Percentiles rank a stretch among this genome's conserved stretches.
These are phyloP conservation scores for Cheilosia scutellata DNA, from an alignment of 2,888 invertebrate genomes.

Conservation along the genomic window DNA sequence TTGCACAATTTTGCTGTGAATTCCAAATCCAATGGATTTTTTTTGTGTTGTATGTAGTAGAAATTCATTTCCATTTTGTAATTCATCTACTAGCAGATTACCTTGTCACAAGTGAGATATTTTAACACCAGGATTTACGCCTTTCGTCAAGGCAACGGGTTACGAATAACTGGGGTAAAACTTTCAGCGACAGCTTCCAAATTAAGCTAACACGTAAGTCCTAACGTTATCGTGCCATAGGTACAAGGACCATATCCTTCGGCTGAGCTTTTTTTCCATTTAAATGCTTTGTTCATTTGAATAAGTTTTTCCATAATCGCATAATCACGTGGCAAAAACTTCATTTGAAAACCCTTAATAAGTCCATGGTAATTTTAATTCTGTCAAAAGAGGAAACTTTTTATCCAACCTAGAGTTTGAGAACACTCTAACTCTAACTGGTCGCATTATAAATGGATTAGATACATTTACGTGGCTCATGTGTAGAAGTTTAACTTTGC, in stretches of 20 bases:
- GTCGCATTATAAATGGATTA: constrained; percentile 16
- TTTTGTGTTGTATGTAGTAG: not conserved
- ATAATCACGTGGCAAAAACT: constrained; percentile 43
- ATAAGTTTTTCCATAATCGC: constrained; percentile 41
- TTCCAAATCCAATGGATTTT: constrained; percentile 33
- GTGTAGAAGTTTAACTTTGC: not conserved
- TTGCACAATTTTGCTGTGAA: constrained; percentile 44
- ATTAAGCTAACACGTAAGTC: constrained; percentile 29
- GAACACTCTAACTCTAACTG: not conserved
- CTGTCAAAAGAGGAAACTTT: constrained; percentile 17
- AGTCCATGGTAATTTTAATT: constrained; percentile 26
- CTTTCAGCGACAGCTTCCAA: constrained; percentile 7
- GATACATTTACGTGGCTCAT: constrained; percentile 24
- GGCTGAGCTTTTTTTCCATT: not conserved
- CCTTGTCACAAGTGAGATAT: constrained; percentile 43
- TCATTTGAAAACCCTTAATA: constrained; percentile 28
- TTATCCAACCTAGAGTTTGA: not conserved
- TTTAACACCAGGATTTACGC: not conserved
- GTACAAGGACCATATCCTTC: not conserved
- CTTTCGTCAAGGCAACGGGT: constrained; percentile 25
- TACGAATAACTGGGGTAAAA: not conserved
- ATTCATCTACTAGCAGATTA: constrained; percentile 42
- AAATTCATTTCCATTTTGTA: constrained; percentile 19
- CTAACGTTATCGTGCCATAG: not conserved
- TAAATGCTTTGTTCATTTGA: constrained; percentile 11